A percentile compares a stretch with the other conserved stretches of the same genome.
phyloP scores from a whole-genome alignment of 2,113 vertebrate genomes.

The Potamarius usumacintae region DNA sequence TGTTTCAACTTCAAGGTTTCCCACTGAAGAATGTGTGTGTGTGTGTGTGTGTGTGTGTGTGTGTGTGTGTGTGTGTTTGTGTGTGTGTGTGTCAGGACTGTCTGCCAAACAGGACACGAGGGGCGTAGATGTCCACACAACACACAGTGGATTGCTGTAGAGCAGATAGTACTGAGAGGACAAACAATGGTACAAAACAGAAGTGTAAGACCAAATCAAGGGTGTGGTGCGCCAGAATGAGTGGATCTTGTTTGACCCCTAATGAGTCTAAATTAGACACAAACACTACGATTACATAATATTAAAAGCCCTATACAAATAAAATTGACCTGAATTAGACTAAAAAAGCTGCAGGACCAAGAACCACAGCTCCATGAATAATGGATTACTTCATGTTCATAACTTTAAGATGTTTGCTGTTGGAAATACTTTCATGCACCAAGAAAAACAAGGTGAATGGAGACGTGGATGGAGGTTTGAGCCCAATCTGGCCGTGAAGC shows the following conservation, averaged over 20 bases:
- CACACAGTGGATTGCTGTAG: not conserved
- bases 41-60: slow-evolving; percentile 29
- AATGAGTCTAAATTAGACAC: not conserved
- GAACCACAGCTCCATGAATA: not conserved
- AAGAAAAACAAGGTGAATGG: not conserved
- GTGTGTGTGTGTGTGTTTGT: slow-evolving; percentile 11
- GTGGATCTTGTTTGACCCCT: not conserved
- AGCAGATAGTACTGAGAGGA: not conserved
- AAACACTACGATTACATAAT: not conserved
- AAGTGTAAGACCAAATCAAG: not conserved
- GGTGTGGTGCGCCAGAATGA: too few species aligned
- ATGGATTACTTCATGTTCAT: not conserved
- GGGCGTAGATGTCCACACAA: not conserved
- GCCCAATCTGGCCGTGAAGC: not conserved
- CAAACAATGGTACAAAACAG: not conserved
- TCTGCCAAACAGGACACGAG: slow-evolving; percentile 25
- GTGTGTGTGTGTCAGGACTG: slow-evolving; percentile 24
- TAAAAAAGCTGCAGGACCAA: not conserved
- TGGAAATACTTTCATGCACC: not conserved
- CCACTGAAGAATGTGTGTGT: slow-evolving; percentile 11
- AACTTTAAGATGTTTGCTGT: not conserved
- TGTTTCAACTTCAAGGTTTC: slow-evolving; percentile 29
- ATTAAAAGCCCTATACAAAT: not conserved
- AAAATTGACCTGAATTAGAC: not conserved
- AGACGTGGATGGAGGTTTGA: not conserved